Evolutionary conservation across 2,113 vertebrate species (phyloP), one percentile per base, ranked within the genome.

Genomic region (Dasyprocta punctata): DNA sequence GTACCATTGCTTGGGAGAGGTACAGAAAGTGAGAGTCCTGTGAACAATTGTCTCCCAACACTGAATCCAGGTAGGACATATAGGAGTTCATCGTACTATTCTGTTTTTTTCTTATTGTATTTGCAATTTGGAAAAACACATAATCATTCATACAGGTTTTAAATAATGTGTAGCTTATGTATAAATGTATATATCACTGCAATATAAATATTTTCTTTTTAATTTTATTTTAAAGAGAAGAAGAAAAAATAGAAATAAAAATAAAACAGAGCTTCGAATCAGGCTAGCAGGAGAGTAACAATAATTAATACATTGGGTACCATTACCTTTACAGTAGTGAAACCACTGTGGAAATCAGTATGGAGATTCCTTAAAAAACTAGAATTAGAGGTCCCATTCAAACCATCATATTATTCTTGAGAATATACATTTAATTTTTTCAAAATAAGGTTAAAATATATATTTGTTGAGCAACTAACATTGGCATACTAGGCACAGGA

Each of bases 201-300:
- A 38, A 38, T 86, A n/a, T 85, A 52, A 89, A 36, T 91, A 86
- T 95, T 94, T 94, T 56, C n/a, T n/a, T 87, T 88, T 11, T 26
- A 61, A 28, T 28, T 61, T 61, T 61, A 61, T 61, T 61, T 28
- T 61, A 10, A 61, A 61, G 60, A 28, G 60, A 61, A 61, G n/a
- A n/a, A n/a, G 60, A 61, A 61, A 61, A 28, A 61, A 28, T 61
- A 61, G 60, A 61, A 61, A 61, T 61, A 26, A 61, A n/a, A 61
- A 61, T 61, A 61, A 61, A 61, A 58, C 56, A 61, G n/a, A n/a
- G 26, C 28, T 61, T 61, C 10, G 26, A 61, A 61, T 28, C 26
- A 61, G 56, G 56, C 20, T 58, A 58, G 7, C 22, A 58, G 60
- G 60, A 61, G 26, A 61, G 60, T 61, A 61, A 61, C 26, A 61